Evolutionary conservation across 2,888 invertebrate genomes (phyloP), one percentile per base, ranked within the genome.

Genomic region (Pseudococcus longispinus): DNA sequence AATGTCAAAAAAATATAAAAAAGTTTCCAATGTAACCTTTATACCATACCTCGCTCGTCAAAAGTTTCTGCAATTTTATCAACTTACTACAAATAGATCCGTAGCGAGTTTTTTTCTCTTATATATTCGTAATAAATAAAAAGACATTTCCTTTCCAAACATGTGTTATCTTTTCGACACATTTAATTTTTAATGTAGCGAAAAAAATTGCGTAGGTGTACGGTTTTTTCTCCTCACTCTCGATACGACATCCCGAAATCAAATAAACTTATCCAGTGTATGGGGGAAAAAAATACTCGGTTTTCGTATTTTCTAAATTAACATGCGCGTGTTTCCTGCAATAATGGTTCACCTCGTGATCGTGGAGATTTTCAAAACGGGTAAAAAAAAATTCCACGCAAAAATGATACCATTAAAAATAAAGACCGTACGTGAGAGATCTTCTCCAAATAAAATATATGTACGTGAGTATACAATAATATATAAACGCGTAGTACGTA

Each of bases 1-100:
- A 37, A 74, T 74, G 74, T 74, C 74, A 74, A 74, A 37, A 74
- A 74, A 74, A 37, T 13, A 60, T 11, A 15, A 18, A 70, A 70
- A 74, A 74, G 32, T 74, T 74, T 74, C 74, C 32, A 1, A 74
- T 74, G 74, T 74, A 74, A 74, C 29, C 74, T 74, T 74, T 74
- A n/a, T n/a, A n/a, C n/a, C n/a, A n/a, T n/a, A 74, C 32, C 74
- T 74, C 74, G 74, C 74, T 74, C 74, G 74, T 74, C 74, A 74
- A 74, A 74, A 29, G 15, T 74, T 74, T 74, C 32, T 37, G 32
- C 32, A 74, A 74, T 74, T 74, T 37, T 74, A 74, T 18, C 15
- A 74, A 37, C 74, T 32, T 74, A 74, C 74, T 29, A 74, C 32
- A 74, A 74, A 74, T 74, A 74, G 32, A 74, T 74, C 32, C 74